Evolutionary conservation across 2,888 invertebrate genomes (phyloP).

Genomic region (Thereva nobilitata): DNA sequence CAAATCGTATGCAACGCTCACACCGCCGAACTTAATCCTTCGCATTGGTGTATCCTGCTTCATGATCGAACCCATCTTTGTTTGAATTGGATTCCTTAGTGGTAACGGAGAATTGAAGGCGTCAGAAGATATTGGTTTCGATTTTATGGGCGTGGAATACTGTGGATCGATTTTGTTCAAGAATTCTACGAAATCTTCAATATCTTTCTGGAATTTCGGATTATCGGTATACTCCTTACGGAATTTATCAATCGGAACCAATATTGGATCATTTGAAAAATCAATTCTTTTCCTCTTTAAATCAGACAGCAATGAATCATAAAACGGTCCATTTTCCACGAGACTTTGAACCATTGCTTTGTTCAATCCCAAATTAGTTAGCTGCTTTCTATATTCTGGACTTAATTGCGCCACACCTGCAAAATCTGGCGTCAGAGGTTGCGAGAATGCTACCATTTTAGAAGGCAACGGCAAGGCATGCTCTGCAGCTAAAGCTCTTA

Average conservation of each 20-base stretch:
- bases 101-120: slow-evolving; percentile 54
- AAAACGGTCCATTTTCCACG: slow-evolving; percentile 64
- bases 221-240: slow-evolving; percentile 64
- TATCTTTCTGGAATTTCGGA: slow-evolving; percentile 63
- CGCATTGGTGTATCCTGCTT: slow-evolving; percentile 57
- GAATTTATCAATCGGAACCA: slow-evolving; percentile 64
- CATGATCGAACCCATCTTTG: slow-evolving; percentile 51
- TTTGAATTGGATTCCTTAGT: slow-evolving; percentile 49
- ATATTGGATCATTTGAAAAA: slow-evolving; percentile 62
- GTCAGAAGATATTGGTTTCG: slow-evolving; percentile 32
- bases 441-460: slow-evolving; percentile 51
- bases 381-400: slow-evolving; percentile 50
- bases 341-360: slow-evolving; percentile 64
- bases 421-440: slow-evolving; percentile 49
- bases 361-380: slow-evolving; percentile 62
- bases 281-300: slow-evolving; percentile 63
- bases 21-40: slow-evolving; percentile 54
- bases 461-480: slow-evolving; percentile 46
- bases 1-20: slow-evolving; percentile 51
- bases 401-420: slow-evolving; percentile 42
- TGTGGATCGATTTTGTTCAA: slow-evolving; percentile 39
- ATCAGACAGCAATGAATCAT: slow-evolving; percentile 63
- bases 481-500: slow-evolving; percentile 45
- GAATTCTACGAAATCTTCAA: slow-evolving; percentile 57
- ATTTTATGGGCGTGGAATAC: slow-evolving; percentile 44